Base-by-base conservation (phyloP, 2,113 vertebrate genomes). In the Microcebus griseorufus region DNA sequence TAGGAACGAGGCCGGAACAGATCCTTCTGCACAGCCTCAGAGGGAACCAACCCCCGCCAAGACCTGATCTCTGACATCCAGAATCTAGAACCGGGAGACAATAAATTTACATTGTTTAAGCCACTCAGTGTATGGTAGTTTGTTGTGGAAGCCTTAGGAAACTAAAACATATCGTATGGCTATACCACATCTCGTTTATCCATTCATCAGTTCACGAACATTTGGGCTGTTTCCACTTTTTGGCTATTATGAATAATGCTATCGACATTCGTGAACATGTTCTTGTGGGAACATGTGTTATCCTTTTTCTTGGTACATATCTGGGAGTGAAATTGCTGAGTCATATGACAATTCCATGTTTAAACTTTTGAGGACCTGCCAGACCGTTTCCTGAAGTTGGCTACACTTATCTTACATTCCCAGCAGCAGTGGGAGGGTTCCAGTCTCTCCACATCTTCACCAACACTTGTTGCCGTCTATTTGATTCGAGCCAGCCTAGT, bases 41-140 rank as follows among this genome's bases (percentile, higher is more conserved):
- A 69, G 39, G 85, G 76, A 25, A 34, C 16, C 13, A 1, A 39
- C 58, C 27, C 27, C 27, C 27, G 75, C 42, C 1, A 11, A 48
- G 22, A 6, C 53, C 39, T 22, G 20, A 53, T 29, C 76, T 53
- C n/a, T 42, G 42, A 42, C 45, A 64, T 88, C 67, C 3, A n/a
- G 42, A 42, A 42, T 65, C 58, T 45, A 75, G 23, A 32, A 76
- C n/a, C 18, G 22, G 23, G 79, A 83, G 69, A 67, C 9, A 11
- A 13, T 1, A 64, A 6, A 10, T 12, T 64, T 73, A 53, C 2
- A 5, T 39, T 3, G 22, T 11, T 10, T 53, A 45, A 76, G 55
- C 37, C 4, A 0, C 12, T 29, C 12, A 2, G n/a, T 37, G 11
- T 32, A 14, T 18, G 75, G 16, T 7, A 34, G n/a, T n/a, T 27